phyloP scores from a whole-genome alignment of 2,797 vertebrate genomes.

The Diceros bicornis region DNA sequence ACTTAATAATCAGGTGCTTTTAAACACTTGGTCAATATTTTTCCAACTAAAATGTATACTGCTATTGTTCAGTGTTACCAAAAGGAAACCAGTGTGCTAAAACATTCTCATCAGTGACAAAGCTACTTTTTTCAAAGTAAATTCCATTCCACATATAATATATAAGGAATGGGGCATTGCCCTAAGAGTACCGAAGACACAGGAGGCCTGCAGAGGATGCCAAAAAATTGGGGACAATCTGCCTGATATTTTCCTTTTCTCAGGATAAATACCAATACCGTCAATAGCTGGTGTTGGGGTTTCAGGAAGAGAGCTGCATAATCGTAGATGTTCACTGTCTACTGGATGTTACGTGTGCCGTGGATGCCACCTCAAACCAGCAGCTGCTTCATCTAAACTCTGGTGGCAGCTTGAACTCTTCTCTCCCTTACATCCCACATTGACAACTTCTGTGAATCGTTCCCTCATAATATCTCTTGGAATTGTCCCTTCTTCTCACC shows the following conservation, averaged over 20 bases:
- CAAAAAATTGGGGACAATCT: neutral
- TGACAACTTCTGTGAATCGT: neutral
- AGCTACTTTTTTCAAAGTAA: neutral
- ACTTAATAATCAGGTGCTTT: neutral
- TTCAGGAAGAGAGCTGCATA: neutral
- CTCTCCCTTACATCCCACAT: neutral
- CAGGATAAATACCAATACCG: constrained; percentile 33
- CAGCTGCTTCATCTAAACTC: neutral
- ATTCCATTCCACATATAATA: neutral
- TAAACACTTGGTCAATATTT: neutral
- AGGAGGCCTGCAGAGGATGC: neutral
- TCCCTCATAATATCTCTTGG: neutral
- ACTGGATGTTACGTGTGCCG: neutral
- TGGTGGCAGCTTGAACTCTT: neutral
- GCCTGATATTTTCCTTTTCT: neutral
- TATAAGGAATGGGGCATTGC: neutral
- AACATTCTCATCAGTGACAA: neutral
- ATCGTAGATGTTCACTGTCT: neutral
- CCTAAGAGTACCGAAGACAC: neutral
- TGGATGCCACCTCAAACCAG: neutral
- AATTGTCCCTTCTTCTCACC: neutral
- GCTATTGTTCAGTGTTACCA: neutral
- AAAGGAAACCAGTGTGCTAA: neutral
- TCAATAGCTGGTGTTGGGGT: neutral
- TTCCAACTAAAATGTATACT: constrained; percentile 40